phyloP scores from a whole-genome alignment of 2,797 vertebrate genomes.

The Melanotaenia pygmaea region DNA sequence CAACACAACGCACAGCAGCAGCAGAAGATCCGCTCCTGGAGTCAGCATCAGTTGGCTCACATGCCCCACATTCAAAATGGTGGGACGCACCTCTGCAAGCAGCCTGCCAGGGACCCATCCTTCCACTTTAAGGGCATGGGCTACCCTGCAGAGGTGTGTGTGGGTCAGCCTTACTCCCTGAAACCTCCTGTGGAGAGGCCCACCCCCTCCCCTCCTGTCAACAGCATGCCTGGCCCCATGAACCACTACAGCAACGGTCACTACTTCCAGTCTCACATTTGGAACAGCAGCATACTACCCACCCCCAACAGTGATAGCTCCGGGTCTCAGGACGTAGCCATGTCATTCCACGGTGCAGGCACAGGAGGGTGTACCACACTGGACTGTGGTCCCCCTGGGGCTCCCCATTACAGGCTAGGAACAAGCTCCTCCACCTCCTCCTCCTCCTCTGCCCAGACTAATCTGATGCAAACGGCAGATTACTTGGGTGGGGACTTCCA shows the following conservation, averaged over 20 bases:
- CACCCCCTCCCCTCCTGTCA: conserved; percentile 93
- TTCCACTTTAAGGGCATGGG: conserved; percentile 90
- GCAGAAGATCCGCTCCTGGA: conserved; percentile 92
- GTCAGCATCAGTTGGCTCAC: conserved; percentile 94
- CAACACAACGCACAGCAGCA: conserved; percentile 82
- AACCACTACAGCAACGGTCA: conserved; percentile 93
- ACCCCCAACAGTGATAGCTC: conserved; percentile 99
- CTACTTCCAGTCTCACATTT: conserved; percentile 92
- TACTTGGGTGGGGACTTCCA: conserved; percentile 98
- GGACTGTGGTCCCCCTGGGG: conserved; percentile 89
- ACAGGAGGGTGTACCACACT: conserved; percentile 83
- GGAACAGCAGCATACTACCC: conserved; percentile 98
- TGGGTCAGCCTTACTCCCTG: conserved; percentile 93
- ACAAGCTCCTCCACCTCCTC: conserved; percentile 83
- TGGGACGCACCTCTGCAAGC: conserved; percentile 87
- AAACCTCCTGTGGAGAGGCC: conserved; percentile 94
- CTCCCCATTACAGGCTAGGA: conserved; percentile 92
- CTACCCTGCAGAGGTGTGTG: conserved; percentile 94
- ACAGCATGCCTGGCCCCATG: conserved; percentile 88
- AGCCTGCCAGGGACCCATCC: conserved; percentile 85
- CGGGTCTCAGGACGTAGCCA: conserved; percentile 95
- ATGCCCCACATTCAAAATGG: conserved; percentile 92
- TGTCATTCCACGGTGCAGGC: conserved; percentile 91
- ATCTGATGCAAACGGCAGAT: conserved; percentile 97
- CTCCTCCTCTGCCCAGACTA: conserved; percentile 87